Evolutionary conservation across 1,140 invertebrate species (phyloP).

Genomic region (Zaprionus inermis): DNA sequence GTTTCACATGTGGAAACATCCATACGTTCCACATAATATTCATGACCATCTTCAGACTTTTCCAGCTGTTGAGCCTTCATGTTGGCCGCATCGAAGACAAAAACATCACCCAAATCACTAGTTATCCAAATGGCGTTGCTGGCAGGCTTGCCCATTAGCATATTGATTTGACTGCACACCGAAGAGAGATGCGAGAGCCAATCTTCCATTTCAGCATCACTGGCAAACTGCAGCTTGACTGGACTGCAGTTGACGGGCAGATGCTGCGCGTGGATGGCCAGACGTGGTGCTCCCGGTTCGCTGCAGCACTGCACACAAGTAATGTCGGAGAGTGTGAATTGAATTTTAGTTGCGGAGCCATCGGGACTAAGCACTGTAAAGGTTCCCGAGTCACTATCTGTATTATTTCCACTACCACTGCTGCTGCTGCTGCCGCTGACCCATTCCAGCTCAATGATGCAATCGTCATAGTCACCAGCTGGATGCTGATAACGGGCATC

Average conservation of each 20-base stretch:
- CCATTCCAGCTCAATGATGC: slow-evolving; percentile 93
- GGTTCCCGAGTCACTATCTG: slow-evolving; percentile 87
- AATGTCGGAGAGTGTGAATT: slow-evolving; percentile 86
- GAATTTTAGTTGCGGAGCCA: slow-evolving; percentile 89
- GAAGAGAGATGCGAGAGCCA: slow-evolving; percentile 92
- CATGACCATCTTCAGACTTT: slow-evolving; percentile 75
- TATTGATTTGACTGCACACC: slow-evolving; percentile 90
- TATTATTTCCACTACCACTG: slow-evolving; percentile 72
- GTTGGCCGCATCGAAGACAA: slow-evolving; percentile 89
- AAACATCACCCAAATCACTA: slow-evolving; percentile 91
- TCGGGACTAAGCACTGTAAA: slow-evolving; percentile 91
- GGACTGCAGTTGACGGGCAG: slow-evolving; percentile 85
- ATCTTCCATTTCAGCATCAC: slow-evolving; percentile 93
- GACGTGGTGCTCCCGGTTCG: slow-evolving; percentile 90
- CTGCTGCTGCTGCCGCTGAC: slow-evolving; percentile 85
- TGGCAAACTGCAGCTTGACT: slow-evolving; percentile 90
- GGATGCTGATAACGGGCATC: slow-evolving; percentile 89
- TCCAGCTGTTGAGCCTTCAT: slow-evolving; percentile 84
- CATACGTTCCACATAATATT: slow-evolving; percentile 87
- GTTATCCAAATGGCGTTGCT: slow-evolving; percentile 91
- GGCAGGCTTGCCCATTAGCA: slow-evolving; percentile 88
- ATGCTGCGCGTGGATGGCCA: slow-evolving; percentile 89
- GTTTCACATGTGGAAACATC: slow-evolving; percentile 89
- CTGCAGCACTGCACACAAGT: slow-evolving; percentile 90
- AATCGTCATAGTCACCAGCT: slow-evolving; percentile 88